Evolutionary conservation across 2,888 invertebrate species (phyloP), one percentile per base, ranked within the genome.

Genomic region (Rotaria macrura): DNA sequence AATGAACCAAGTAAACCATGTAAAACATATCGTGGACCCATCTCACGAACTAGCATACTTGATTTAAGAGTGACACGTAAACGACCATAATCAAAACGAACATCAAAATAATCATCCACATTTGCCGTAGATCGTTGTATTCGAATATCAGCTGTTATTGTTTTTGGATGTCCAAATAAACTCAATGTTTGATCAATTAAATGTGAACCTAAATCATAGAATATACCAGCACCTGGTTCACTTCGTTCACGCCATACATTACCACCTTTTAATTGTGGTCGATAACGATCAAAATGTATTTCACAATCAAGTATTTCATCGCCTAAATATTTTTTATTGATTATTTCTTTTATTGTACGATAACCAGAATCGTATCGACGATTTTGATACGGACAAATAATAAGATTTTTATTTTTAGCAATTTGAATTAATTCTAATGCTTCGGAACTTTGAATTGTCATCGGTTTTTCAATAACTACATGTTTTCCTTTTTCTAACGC

Each of bases 211-310:
- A 79, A 79, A 43, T 79, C 74, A 79, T 79, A 79, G 9, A 79
- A 43, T 10, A 43, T 43, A 25, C 74, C 74, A 43, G 40, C 43
- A 43, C 74, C 74, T 40, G 74, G 43, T 79, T 43, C 74, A 79
- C n/a, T 43, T 79, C 43, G 40, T 79, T 79, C 74, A 12, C 74
- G 38, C 74, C 74, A 79, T 43, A 12, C 43, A 43, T 43, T 79
- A 12, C 43, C 74, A 20, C 40, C 10, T 43, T 79, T 79, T 43
- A 79, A 43, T 79, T 79, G 25, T 2, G 74, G 74, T 25, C 74
- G 74, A 43, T 79, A 79, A 79, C 74, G 74, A 79, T 79, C 74
- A 43, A 79, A 79, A 43, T 79, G 74, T 43, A 79, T 79, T 79
- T 43, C 74, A 38, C 38, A 43, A 10, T 79, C 74, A 25, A 43